phyloP scores from a whole-genome alignment of 1,140 invertebrate species.

The Eubasilissa regina region DNA sequence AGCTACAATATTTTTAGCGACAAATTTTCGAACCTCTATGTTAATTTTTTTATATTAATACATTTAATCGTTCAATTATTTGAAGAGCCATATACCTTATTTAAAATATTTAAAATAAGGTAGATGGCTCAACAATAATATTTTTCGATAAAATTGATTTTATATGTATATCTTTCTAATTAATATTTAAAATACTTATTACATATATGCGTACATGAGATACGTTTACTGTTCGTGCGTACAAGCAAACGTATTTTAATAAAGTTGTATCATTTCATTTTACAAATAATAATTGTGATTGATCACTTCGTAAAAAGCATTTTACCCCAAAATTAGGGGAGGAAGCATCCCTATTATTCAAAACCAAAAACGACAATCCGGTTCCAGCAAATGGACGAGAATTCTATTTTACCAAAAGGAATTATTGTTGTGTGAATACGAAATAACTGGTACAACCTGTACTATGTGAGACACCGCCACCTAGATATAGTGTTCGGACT shows the following conservation, averaged over 20 bases:
- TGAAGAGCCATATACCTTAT: too few species aligned
- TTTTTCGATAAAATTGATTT: too few species aligned
- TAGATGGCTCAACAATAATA: too few species aligned
- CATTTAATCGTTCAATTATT: too few species aligned
- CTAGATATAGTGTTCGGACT: neutral
- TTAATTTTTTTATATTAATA: too few species aligned
- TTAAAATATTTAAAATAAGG: too few species aligned
- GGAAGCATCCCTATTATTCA: neutral
- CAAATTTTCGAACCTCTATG: too few species aligned
- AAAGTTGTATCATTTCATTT: slow-evolving; percentile 14
- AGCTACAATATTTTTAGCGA: too few species aligned
- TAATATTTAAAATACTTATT: too few species aligned
- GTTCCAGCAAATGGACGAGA: neutral
- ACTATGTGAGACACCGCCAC: neutral
- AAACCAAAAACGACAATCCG: slow-evolving; percentile 11
- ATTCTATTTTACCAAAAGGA: neutral
- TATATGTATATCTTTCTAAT: too few species aligned
- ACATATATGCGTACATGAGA: too few species aligned
- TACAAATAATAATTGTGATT: slow-evolving; percentile 49
- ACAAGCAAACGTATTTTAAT: neutral
- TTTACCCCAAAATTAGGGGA: slow-evolving; percentile 9
- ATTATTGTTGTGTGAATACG: slow-evolving; percentile 1
- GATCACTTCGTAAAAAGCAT: slow-evolving; percentile 43
- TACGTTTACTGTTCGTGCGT: too few species aligned
- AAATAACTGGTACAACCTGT: slow-evolving; percentile 20